Percentiles rank a stretch among this genome's conserved stretches.
These are phyloP conservation scores for Cyanoliseus patagonus DNA, from an alignment of 2,113 vertebrate genomes.

Conservation along the genomic window DNA sequence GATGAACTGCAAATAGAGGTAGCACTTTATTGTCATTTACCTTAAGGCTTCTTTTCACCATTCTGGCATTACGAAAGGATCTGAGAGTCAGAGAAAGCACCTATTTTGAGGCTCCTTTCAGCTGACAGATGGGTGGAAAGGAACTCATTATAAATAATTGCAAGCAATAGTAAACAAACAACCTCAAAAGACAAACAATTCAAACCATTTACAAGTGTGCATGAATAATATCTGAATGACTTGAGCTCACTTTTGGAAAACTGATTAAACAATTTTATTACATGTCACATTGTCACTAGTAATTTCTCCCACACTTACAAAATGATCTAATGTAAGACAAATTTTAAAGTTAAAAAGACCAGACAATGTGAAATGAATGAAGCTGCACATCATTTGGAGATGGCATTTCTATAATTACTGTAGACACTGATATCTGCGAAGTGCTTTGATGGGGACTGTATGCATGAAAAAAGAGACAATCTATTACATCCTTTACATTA, in stretches of 20 bases:
- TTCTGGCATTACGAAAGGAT: neutral
- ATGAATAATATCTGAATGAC: neutral
- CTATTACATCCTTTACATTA: neutral
- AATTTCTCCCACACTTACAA: neutral
- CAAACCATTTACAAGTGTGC: neutral
- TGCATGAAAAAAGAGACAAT: neutral
- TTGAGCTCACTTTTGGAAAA: neutral
- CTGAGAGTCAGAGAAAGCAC: neutral
- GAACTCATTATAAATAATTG: neutral
- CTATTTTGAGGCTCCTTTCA: neutral
- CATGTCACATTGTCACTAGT: neutral
- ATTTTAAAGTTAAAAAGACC: neutral
- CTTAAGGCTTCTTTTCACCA: neutral
- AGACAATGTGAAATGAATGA: neutral
- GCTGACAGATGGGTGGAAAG: neutral
- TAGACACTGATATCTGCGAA: neutral
- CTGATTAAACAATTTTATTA: neutral
- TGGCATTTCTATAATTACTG: neutral
- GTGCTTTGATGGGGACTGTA: neutral
- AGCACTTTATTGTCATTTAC: neutral
- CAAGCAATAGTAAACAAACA: slow-evolving; percentile 2
- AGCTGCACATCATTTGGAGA: neutral
- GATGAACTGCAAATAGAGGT: neutral
- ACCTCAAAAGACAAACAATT: neutral
- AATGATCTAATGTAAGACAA: neutral